Evolutionary conservation across 2,888 invertebrate species (phyloP).

Genomic region (Aspidiotus rigidus): DNA sequence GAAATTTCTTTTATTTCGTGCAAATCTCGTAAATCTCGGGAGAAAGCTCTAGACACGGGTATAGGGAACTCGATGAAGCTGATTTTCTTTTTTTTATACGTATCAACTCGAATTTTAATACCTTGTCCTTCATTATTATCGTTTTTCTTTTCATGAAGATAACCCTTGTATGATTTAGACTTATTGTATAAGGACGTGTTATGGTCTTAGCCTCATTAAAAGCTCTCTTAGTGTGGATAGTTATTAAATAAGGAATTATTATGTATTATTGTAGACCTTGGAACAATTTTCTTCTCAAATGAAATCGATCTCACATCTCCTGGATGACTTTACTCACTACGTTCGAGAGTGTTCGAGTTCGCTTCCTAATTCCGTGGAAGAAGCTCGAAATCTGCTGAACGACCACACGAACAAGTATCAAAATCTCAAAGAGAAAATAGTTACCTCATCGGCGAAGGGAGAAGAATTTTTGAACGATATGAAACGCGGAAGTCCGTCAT

Average conservation of each 20-base stretch:
- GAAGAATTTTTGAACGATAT: slow-evolving; percentile 72
- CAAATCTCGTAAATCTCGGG: no score
- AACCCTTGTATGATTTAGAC: background rate
- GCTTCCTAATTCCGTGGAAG: slow-evolving; percentile 86
- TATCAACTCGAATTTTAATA: background rate
- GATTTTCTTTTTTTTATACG: background rate
- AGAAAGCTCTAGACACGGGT: no score
- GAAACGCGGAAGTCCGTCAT: slow-evolving; percentile 41
- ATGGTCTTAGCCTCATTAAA: no score
- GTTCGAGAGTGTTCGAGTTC: slow-evolving; percentile 61
- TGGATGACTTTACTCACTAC: slow-evolving; percentile 78
- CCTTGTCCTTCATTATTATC: background rate
- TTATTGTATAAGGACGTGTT: no score
- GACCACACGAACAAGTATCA: slow-evolving; percentile 66
- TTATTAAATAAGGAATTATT: no score
- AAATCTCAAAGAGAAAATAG: slow-evolving; percentile 71
- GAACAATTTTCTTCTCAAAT: slow-evolving; percentile 90
- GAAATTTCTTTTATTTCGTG: no score
- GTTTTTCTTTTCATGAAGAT: background rate
- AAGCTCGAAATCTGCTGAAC: slow-evolving; percentile 76
- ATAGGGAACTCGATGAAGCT: no score
- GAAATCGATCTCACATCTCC: slow-evolving; percentile 74
- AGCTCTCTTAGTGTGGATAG: no score
- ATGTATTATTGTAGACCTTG: slow-evolving; percentile 59
- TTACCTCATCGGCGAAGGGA: slow-evolving; percentile 79